Evolutionary conservation across 2,797 vertebrate genomes (phyloP).

Genomic region (Amphiprion clarkii): DNA sequence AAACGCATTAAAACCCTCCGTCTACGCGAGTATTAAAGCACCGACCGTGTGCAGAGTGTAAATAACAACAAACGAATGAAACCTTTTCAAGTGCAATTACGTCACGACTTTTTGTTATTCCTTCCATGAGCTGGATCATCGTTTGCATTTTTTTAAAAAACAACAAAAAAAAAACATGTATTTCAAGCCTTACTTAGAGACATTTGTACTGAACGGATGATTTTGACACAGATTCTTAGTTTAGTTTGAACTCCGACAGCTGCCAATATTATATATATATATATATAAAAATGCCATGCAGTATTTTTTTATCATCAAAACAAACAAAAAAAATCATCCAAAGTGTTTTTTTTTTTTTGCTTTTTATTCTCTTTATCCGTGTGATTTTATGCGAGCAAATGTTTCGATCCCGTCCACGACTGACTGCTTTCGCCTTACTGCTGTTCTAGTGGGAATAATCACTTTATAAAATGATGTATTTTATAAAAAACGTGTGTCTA

Average conservation of each 20-base stretch:
- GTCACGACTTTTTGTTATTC: slow-evolving; percentile 49
- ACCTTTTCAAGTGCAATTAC: slow-evolving; percentile 83
- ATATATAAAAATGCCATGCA: slow-evolving; percentile 66
- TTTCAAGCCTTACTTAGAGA: slow-evolving; percentile 59
- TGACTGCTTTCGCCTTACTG: slow-evolving; percentile 61
- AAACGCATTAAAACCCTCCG: no score
- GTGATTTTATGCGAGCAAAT: not conserved
- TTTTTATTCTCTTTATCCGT: no score
- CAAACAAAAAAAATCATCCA: slow-evolving; percentile 49
- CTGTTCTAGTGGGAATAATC: slow-evolving; percentile 24
- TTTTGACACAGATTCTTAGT: slow-evolving; percentile 6
- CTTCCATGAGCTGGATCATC: slow-evolving; percentile 39
- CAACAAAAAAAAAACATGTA: not conserved
- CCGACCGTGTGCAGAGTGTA: slow-evolving; percentile 57
- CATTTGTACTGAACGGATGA: slow-evolving; percentile 26
- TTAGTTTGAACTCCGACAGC: slow-evolving; percentile 58
- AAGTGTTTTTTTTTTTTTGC: slow-evolving; percentile 40
- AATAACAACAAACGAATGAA: slow-evolving; percentile 45
- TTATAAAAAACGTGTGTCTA: slow-evolving; percentile 50
- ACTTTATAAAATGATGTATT: slow-evolving; percentile 48
- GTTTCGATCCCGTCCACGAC: slow-evolving; percentile 45
- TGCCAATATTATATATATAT: slow-evolving; percentile 53
- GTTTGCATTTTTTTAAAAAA: slow-evolving; percentile 26
- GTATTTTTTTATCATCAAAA: slow-evolving; percentile 61
- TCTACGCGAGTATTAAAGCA: slow-evolving; percentile 57